phyloP scores from a whole-genome alignment of 1,140 invertebrate species.

The Drosophila ficusphila region DNA sequence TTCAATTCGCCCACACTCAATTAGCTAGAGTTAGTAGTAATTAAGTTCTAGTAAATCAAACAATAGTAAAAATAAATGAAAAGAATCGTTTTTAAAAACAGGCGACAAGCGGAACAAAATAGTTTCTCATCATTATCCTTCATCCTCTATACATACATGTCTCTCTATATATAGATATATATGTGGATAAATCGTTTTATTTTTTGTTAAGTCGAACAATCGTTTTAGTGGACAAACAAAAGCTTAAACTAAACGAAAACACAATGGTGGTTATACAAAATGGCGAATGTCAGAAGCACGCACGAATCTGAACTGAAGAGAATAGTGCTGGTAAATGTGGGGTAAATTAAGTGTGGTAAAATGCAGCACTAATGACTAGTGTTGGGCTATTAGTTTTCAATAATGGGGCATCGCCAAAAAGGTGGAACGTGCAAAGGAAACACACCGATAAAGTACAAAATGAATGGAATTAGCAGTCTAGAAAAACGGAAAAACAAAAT shows the following conservation, averaged over 20 bases:
- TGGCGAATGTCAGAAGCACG: conserved; percentile 33
- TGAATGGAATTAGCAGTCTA: conserved; percentile 34
- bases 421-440: conserved; percentile 57
- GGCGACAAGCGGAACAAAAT: conserved; percentile 84
- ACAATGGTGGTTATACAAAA: conserved; percentile 13
- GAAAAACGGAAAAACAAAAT: conserved; percentile 27
- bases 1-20: conserved; percentile 53
- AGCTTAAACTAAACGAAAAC: conserved; percentile 21
- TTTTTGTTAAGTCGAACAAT: conserved; percentile 38
- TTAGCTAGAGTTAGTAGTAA: conserved; percentile 65
- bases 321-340: conserved; percentile 42
- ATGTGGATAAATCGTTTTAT: conserved; percentile 37
- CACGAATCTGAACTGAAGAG: conserved; percentile 23
- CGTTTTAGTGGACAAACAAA: conserved; percentile 46
- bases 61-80: conserved; percentile 51
- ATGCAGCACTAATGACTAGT: conserved; percentile 43
- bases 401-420: conserved; percentile 6
- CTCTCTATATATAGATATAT: conserved; percentile 19
- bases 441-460: conserved; percentile 31
- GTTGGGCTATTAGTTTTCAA: conserved; percentile 52
- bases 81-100: conserved; percentile 74
- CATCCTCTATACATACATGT: conserved; percentile 47
- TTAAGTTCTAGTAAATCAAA: conserved; percentile 59
- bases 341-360: conserved; percentile 24
- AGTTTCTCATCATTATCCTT: conserved; percentile 69